Percentiles rank a stretch among this genome's conserved stretches.
phyloP scores from a whole-genome alignment of 2,888 invertebrate species.

The Aproaerema taeniolella region DNA sequence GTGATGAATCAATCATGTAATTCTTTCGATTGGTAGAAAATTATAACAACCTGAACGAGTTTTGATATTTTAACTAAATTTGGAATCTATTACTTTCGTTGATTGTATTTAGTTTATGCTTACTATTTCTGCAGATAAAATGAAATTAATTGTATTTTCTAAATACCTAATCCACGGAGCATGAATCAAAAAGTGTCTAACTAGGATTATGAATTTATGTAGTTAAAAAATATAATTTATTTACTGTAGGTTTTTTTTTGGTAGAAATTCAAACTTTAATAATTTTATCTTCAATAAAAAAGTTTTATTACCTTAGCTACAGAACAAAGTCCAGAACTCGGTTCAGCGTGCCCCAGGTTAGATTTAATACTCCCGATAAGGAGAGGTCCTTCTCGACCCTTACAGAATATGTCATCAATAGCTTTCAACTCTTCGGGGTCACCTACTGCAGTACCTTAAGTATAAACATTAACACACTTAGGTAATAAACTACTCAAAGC shows the following conservation, averaged over 20 bases:
- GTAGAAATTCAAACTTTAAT: neutral
- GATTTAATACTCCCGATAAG: slow-evolving; percentile 95
- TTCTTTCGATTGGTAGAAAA: too few species aligned
- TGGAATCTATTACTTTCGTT: neutral
- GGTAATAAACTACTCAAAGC: too few species aligned
- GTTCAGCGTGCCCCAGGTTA: slow-evolving; percentile 95
- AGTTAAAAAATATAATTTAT: neutral
- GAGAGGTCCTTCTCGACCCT: slow-evolving; percentile 84
- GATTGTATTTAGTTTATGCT: too few species aligned
- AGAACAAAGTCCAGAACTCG: slow-evolving; percentile 89
- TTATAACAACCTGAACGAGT: too few species aligned
- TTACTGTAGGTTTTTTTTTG: neutral
- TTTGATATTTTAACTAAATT: neutral
- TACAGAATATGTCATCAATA: slow-evolving; percentile 87
- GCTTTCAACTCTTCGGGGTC: slow-evolving; percentile 95
- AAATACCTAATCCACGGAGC: too few species aligned
- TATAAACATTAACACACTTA: too few species aligned
- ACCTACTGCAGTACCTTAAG: slow-evolving; percentile 83
- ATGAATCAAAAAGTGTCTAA: neutral
- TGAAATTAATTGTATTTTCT: too few species aligned
- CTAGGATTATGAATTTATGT: neutral
- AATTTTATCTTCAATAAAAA: too few species aligned
- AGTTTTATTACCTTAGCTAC: slow-evolving; percentile 85
- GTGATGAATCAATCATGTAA: neutral
- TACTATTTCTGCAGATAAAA: too few species aligned